phyloP scores from a whole-genome alignment of 2,888 invertebrate genomes.

The Calliphora vomitoria region DNA sequence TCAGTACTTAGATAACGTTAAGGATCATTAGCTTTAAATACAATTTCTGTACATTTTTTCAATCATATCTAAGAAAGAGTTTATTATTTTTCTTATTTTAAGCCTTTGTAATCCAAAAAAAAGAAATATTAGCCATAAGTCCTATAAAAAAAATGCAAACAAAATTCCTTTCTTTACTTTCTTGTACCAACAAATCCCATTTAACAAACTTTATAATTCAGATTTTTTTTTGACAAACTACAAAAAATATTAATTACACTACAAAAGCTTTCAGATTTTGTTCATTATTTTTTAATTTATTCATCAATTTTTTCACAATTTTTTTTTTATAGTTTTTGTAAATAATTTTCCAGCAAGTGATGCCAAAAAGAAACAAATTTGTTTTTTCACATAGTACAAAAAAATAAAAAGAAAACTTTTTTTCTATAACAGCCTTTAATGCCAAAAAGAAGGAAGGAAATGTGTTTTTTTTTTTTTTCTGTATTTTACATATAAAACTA shows the following conservation, averaged over 20 bases:
- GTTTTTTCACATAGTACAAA: neutral
- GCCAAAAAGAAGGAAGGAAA: slow-evolving; percentile 38
- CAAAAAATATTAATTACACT: slow-evolving; percentile 26
- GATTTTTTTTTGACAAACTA: neutral
- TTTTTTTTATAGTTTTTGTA: slow-evolving; percentile 4
- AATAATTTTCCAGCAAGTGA: slow-evolving; percentile 1
- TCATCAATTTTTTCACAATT: neutral
- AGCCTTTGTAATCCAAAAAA: no score
- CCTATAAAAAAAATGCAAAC: no score
- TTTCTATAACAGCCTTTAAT: neutral
- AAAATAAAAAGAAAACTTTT: no score
- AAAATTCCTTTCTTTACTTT: no score
- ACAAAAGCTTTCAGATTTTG: slow-evolving; percentile 18
- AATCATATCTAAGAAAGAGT: no score
- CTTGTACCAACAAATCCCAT: neutral
- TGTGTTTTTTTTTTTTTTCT: slow-evolving; percentile 8
- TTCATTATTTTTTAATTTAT: slow-evolving; percentile 44
- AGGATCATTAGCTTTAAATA: no score
- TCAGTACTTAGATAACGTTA: no score
- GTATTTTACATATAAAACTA: slow-evolving; percentile 24
- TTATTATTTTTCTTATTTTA: no score
- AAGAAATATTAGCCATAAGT: no score
- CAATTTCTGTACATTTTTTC: no score
- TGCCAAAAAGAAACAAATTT: neutral
- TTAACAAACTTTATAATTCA: neutral